Evolutionary conservation across 2,797 vertebrate genomes (phyloP).

Genomic region (Pogonophryne albipinna): DNA sequence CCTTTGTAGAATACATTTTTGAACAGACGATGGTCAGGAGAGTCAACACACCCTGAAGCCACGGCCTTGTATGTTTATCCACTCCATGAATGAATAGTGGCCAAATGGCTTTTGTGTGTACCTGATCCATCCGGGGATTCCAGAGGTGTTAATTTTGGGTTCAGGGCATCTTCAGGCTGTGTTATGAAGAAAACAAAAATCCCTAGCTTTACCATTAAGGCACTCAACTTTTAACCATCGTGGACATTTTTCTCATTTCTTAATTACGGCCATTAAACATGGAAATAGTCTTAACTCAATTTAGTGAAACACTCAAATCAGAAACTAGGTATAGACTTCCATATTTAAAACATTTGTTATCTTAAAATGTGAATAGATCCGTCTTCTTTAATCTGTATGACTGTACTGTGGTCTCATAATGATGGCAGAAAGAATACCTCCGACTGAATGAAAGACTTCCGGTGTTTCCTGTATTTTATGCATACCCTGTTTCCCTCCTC

Average conservation of each 20-base stretch:
- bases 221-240: background rate
- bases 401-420: conserved; percentile 26
- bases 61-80: conserved; percentile 32
- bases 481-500: conserved; percentile 38
- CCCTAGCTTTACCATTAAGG: background rate
- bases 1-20: conserved; percentile 38
- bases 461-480: conserved; percentile 39
- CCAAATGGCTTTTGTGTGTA: conserved; percentile 15
- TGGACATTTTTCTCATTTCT: background rate
- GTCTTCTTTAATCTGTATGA: background rate
- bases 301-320: background rate
- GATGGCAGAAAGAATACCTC: conserved; percentile 32
- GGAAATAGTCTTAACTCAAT: background rate
- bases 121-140: no score
- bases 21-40: conserved; percentile 27
- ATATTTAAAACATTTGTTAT: background rate
- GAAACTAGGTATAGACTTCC: background rate
- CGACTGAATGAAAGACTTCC: conserved; percentile 39
- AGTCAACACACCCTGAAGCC: conserved; percentile 25
- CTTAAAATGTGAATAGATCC: conserved; percentile 5
- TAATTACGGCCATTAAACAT: background rate
- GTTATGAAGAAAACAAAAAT: background rate
- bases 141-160: conserved; percentile 8
- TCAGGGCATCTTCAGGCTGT: background rate
- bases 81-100: conserved; percentile 42